Evolutionary conservation across 2,113 vertebrate genomes (phyloP), one percentile per base, ranked within the genome.

Genomic region (Lagenorhynchus albirostris): DNA sequence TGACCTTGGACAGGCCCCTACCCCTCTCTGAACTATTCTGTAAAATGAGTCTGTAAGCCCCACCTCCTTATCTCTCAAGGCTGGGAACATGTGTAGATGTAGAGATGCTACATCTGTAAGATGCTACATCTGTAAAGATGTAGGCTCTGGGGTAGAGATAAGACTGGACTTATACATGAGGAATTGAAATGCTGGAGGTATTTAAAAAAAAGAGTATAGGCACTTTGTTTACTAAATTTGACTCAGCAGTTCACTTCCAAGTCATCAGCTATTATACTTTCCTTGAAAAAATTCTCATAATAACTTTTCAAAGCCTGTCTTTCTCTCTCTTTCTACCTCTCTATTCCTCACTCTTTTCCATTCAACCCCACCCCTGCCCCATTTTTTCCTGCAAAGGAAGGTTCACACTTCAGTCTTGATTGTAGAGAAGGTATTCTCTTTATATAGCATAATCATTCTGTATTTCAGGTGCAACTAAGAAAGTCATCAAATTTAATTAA

Each of bases 281-380:
- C 23, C 31, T 17, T 91, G 70, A 70, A 53, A 91, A 92, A 31
- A 68, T 73, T 81, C 47, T 55, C 31, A 55, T 36, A 58, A 25
- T 25, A 80, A 58, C 33, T 79, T 79, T 58, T 80, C n/a, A 25
- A 50, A n/a, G 18, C 47, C 11, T 38, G 1, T 88, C 41, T 77
- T 25, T 31, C 4, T 65, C 33, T 20, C 44, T 77, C 41, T 81
- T n/a, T 63, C 11, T 68, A 29, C 17, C 36, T 77, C 29, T 74
- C n/a, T 91, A 17, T 36, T 74, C 8, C 21, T 13, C 13, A 36
- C 4, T 33, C 26, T 79, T n/a, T 47, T 38, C 82, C 3, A 20
- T 47, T 8, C 4, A 29, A 25, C 26, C 53, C 13, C 41, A 1
- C 6, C 8, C 2, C 3, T 0, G 5, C 55, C 50, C 31, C 15